phyloP scores from a whole-genome alignment of 2,113 vertebrate genomes.

The Silurus asotus region DNA sequence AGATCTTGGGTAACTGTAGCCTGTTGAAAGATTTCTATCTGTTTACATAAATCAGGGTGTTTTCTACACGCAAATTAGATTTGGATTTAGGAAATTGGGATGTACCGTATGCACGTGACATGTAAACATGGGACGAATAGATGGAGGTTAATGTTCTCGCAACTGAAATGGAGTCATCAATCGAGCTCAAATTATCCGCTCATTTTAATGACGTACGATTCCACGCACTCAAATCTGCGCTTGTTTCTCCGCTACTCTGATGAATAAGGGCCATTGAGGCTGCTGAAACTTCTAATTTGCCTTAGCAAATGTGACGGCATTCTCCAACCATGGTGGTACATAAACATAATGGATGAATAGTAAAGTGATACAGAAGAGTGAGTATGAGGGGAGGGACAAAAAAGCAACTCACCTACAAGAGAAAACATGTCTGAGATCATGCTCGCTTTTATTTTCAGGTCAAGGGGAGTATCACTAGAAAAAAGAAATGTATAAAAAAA shows the following conservation, averaged over 20 bases:
- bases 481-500: slow-evolving; percentile 46
- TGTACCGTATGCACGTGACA: background rate
- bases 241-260: background rate
- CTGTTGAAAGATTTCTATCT: background rate
- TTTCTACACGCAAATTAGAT: background rate
- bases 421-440: slow-evolving; percentile 99
- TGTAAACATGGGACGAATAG: background rate
- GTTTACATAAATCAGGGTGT: background rate
- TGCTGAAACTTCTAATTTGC: background rate
- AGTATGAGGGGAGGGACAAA: background rate
- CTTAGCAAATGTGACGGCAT: background rate
- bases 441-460: slow-evolving; percentile 98
- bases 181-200: background rate
- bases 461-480: slow-evolving; percentile 91
- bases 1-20: background rate
- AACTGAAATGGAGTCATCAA: background rate
- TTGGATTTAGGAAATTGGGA: background rate
- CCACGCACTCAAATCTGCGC: background rate
- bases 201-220: background rate
- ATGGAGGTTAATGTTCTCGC: background rate
- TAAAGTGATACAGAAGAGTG: background rate
- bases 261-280: background rate
- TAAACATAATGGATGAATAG: background rate
- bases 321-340: background rate
- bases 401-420: slow-evolving; percentile 87